Percentiles rank a stretch among this genome's conserved stretches.
These are phyloP conservation scores for Tetramorium parvispinum DNA, from an alignment of 1,140 invertebrate genomes.

Conservation along the genomic window DNA sequence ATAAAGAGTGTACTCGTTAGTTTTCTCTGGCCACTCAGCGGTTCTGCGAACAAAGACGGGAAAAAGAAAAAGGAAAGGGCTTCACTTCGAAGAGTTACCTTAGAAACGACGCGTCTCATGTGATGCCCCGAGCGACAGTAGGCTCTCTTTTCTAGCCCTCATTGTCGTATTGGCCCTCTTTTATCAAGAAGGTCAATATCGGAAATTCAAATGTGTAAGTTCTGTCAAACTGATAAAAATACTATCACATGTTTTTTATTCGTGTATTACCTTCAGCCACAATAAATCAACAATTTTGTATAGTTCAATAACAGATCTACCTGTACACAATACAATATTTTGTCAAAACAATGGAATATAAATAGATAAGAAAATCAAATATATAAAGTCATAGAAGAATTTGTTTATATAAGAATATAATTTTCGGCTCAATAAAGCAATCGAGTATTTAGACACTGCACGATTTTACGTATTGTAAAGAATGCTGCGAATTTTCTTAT, in stretches of 20 bases:
- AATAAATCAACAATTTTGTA: background rate
- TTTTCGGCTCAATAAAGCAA: background rate
- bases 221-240: constrained; percentile 8
- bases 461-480: background rate
- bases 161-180: constrained; percentile 13
- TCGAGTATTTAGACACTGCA: background rate
- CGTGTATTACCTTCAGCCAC: background rate
- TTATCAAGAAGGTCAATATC: constrained; percentile 40
- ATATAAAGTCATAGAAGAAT: background rate
- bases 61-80: constrained; percentile 27
- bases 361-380: background rate
- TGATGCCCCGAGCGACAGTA: constrained; percentile 23
- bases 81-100: constrained; percentile 38
- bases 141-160: background rate
- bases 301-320: background rate
- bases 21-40: constrained; percentile 36
- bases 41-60: constrained; percentile 25
- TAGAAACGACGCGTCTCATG: constrained; percentile 46
- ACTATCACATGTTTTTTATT: background rate
- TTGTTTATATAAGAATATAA: background rate
- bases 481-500: background rate
- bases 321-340: background rate
- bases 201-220: background rate
- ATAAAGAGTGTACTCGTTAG: constrained; percentile 42
- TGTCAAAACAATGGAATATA: background rate